Conservation (phyloP, 2,113 vertebrate genomes). For the Acinonyx jubatus region DNA sequence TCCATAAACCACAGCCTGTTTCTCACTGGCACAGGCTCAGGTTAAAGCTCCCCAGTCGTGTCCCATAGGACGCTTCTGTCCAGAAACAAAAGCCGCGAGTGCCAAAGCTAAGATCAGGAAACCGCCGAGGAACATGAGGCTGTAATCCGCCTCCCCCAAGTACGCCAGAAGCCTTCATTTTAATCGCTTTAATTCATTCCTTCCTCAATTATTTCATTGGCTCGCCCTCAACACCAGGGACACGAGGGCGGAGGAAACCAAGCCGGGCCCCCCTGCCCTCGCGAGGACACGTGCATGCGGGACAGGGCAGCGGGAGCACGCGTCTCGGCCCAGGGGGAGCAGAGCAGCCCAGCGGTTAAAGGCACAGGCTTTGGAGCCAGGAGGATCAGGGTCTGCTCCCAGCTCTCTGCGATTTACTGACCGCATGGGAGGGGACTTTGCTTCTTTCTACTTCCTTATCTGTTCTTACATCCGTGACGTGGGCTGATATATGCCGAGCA, state of each 20-base stretch:
- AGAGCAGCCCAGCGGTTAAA: too few relatives aligned
- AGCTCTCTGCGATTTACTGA: background rate
- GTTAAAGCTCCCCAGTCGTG: background rate
- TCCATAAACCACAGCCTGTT: background rate
- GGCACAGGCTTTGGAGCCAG: background rate
- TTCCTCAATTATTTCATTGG: background rate
- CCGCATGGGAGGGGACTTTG: background rate
- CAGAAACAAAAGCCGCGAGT: background rate
- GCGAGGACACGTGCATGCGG: rapidly evolving
- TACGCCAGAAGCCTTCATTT: background rate
- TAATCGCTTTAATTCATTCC: background rate
- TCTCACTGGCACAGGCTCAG: background rate
- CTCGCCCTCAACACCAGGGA: background rate
- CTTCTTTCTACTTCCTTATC: background rate
- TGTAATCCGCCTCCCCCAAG: background rate
- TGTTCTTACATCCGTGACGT: rapidly evolving
- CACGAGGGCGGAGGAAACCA: background rate
- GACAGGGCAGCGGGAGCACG: rapidly evolving
- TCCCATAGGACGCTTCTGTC: background rate
- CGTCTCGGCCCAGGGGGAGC: background rate
- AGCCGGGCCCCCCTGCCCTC: background rate
- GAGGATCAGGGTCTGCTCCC: background rate
- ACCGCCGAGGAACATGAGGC: background rate
- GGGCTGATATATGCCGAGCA: background rate
- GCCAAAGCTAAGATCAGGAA: background rate